phyloP scores from a whole-genome alignment of 1,140 invertebrate species.

The Drosophila grimshawi region DNA sequence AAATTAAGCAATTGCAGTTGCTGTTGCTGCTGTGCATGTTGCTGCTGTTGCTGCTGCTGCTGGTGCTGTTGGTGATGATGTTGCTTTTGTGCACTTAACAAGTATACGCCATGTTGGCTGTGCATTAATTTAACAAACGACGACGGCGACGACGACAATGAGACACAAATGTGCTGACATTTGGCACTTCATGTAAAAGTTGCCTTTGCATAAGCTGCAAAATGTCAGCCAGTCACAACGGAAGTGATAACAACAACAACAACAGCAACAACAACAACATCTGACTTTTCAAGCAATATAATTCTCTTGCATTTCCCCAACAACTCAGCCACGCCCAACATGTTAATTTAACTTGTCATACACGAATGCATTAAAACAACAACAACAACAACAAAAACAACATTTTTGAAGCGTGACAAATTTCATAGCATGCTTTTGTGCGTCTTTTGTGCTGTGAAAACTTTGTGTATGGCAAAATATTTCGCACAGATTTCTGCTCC shows the following conservation, averaged over 20 bases:
- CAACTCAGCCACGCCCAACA: conserved; percentile 42
- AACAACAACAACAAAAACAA: conserved; percentile 21
- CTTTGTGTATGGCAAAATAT: neutral
- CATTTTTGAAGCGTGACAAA: conserved; percentile 45
- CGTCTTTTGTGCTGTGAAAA: conserved; percentile 30
- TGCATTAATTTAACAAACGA: conserved; percentile 60
- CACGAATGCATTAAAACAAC: conserved; percentile 59
- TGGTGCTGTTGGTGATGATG: conserved; percentile 36
- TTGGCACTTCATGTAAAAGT: conserved; percentile 67
- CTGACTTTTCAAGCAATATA: conserved; percentile 36
- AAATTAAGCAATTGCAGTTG: conserved; percentile 31
- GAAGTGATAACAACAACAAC: conserved; percentile 18
- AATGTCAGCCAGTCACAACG: conserved; percentile 36
- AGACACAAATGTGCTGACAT: conserved; percentile 78
- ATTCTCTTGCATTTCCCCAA: conserved; percentile 16
- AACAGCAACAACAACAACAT: conserved; percentile 16
- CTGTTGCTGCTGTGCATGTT: conserved; percentile 36
- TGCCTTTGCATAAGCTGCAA: conserved; percentile 46
- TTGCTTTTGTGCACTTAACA: conserved; percentile 67
- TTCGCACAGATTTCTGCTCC: conserved; percentile 14
- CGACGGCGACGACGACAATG: conserved; percentile 47
- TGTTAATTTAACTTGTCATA: conserved; percentile 74
- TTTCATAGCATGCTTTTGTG: conserved; percentile 60
- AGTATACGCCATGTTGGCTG: conserved; percentile 76
- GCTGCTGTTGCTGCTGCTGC: conserved; percentile 18